Percentiles rank a stretch among this genome's conserved stretches.
These are phyloP conservation scores for Tenualosa ilisha DNA, from an alignment of 2,797 vertebrate species.

Conservation along the genomic window DNA sequence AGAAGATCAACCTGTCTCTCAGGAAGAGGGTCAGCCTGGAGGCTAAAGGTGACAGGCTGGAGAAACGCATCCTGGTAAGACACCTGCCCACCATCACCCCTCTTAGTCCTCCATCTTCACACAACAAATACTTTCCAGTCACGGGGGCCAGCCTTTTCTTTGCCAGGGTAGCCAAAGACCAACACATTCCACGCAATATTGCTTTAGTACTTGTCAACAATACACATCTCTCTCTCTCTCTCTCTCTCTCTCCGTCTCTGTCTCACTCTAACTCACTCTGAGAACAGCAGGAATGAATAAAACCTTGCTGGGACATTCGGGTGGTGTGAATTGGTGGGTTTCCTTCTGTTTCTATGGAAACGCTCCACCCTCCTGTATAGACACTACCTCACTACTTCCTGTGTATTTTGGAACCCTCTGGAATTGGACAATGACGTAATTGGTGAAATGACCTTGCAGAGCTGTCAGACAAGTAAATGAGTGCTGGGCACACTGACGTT, in stretches of 20 bases:
- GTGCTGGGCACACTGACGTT: not conserved
- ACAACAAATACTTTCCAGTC: not conserved
- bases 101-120: not conserved
- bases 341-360: not conserved
- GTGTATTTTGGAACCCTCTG: conserved; percentile 13
- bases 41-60: conserved; percentile 89
- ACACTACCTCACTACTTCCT: conserved; percentile 26
- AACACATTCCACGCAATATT: not conserved
- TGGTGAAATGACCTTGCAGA: conserved; percentile 14
- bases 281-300: not conserved
- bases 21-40: conserved; percentile 88
- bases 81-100: not conserved
- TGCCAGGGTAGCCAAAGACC: not conserved
- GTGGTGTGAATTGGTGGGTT: conserved; percentile 22
- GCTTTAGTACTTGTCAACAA: not conserved
- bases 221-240: not conserved
- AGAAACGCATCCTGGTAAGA: conserved; percentile 91
- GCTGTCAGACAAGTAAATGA: not conserved
- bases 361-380: not conserved
- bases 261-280: not conserved
- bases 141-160: not conserved
- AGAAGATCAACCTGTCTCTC: conserved; percentile 83
- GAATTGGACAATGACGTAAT: not conserved
- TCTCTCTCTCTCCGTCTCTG: not conserved
- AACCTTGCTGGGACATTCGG: not conserved